Percentiles rank a stretch among this genome's conserved stretches.
These are phyloP conservation scores for Cerceris ruficornis DNA, from an alignment of 2,888 invertebrate species.

Conservation along the genomic window DNA sequence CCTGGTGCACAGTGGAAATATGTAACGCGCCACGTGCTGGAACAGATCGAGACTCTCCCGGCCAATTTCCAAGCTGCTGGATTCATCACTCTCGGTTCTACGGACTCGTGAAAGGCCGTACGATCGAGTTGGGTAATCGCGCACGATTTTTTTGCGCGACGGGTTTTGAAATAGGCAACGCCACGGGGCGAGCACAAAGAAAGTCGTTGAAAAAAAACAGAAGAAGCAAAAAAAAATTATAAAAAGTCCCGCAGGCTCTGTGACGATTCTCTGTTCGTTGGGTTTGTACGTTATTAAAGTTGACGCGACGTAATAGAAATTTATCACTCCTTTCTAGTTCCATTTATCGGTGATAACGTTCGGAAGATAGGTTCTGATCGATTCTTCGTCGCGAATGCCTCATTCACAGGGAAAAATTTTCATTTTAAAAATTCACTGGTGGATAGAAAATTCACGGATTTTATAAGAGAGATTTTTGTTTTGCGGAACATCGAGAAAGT, in stretches of 20 bases:
- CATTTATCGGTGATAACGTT: background rate
- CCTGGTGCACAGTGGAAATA: constrained; percentile 16
- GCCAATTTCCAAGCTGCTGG: constrained; percentile 46
- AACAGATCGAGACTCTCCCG: constrained; percentile 24
- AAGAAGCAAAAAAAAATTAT: background rate
- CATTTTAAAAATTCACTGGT: no score
- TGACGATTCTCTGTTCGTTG: background rate
- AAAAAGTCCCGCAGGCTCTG: background rate
- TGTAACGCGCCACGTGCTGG: constrained; percentile 41
- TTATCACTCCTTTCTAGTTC: background rate
- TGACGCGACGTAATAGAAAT: background rate
- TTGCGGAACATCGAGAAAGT: no score
- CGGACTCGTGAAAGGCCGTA: constrained; percentile 61
- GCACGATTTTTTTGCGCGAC: constrained; percentile 54
- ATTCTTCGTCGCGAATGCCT: background rate
- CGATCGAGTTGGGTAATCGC: constrained; percentile 57
- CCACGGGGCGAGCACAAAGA: constrained; percentile 50
- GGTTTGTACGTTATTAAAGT: background rate
- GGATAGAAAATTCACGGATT: no score
- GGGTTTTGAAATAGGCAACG: constrained; percentile 57
- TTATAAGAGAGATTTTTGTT: no score
- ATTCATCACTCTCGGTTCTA: constrained; percentile 50
- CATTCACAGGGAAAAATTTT: no score
- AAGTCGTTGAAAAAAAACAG: constrained; percentile 30
- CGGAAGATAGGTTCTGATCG: background rate